Evolutionary conservation across 1,140 invertebrate genomes (phyloP).

Genomic region (Drosophila littoralis): DNA sequence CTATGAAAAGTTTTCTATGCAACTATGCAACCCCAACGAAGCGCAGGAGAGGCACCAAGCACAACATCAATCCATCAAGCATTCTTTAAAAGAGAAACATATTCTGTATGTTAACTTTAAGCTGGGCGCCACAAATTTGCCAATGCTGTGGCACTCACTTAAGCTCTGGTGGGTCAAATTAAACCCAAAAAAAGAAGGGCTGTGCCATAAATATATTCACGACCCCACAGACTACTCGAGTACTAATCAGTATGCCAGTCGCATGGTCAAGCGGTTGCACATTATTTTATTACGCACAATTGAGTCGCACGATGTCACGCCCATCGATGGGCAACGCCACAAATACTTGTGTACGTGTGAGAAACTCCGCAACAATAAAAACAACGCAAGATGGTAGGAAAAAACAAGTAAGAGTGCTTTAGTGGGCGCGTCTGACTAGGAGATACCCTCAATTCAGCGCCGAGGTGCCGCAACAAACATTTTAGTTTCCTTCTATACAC

Average conservation of each 20-base stretch:
- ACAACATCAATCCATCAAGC: not conserved
- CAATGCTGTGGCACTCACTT: slow-evolving; percentile 24
- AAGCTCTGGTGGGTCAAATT: slow-evolving; percentile 12
- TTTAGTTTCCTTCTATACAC: too few relatives aligned
- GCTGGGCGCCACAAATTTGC: not conserved
- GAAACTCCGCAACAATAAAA: slow-evolving; percentile 30
- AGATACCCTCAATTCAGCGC: too few relatives aligned
- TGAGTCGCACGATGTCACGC: slow-evolving; percentile 58
- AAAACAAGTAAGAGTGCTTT: not conserved
- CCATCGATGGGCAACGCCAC: slow-evolving; percentile 35
- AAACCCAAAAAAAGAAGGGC: slow-evolving; percentile 21
- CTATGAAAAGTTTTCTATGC: slow-evolving; percentile 24
- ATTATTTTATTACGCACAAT: slow-evolving; percentile 80
- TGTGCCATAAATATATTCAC: slow-evolving; percentile 46
- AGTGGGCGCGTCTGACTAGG: too few relatives aligned
- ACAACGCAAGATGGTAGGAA: not conserved
- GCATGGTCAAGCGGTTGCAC: slow-evolving; percentile 67
- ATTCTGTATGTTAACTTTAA: slow-evolving; percentile 7
- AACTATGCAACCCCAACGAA: not conserved
- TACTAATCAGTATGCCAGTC: slow-evolving; percentile 72
- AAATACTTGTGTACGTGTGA: slow-evolving; percentile 37
- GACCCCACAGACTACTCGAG: slow-evolving; percentile 15
- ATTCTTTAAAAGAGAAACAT: slow-evolving; percentile 1
- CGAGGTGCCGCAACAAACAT: too few relatives aligned
- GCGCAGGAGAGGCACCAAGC: too few relatives aligned